phyloP scores from a whole-genome alignment of 1,140 invertebrate genomes.

The Caerostris darwini region DNA sequence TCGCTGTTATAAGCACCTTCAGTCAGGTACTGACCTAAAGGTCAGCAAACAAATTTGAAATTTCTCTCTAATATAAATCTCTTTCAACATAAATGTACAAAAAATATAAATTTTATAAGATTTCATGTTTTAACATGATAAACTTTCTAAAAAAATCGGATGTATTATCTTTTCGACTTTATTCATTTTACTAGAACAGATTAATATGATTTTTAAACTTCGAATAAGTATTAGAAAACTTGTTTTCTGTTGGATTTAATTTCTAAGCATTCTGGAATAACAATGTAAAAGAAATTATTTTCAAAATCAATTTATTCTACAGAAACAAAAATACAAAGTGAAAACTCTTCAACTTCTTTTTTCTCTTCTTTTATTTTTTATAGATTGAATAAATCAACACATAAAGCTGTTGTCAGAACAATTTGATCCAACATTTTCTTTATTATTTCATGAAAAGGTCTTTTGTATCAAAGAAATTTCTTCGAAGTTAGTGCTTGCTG shows the following conservation, averaged over 20 bases:
- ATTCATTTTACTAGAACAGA: too few relatives aligned
- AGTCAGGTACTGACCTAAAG: too few relatives aligned
- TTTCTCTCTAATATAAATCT: too few relatives aligned
- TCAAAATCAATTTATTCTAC: background rate
- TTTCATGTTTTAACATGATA: too few relatives aligned
- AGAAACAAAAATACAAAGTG: background rate
- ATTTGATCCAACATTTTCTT: slow-evolving; percentile 48
- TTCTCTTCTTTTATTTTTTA: background rate
- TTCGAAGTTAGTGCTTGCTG: background rate
- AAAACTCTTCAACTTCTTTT: background rate
- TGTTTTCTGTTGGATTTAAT: background rate
- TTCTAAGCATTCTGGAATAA: slow-evolving; percentile 2
- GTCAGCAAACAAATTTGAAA: too few relatives aligned
- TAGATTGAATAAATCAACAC: background rate
- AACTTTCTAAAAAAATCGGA: too few relatives aligned
- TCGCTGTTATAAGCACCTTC: too few relatives aligned
- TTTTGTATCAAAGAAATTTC: slow-evolving; percentile 42
- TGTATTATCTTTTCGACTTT: too few relatives aligned
- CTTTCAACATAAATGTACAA: too few relatives aligned
- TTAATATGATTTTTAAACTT: too few relatives aligned
- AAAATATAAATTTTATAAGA: too few relatives aligned
- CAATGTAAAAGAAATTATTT: background rate
- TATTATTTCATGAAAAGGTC: slow-evolving; percentile 20
- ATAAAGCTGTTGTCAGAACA: background rate
- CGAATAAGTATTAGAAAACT: too few relatives aligned